These are phyloP conservation scores for Python bivittatus DNA, from an alignment of 2,113 vertebrate species.

Conservation along the genomic window DNA sequence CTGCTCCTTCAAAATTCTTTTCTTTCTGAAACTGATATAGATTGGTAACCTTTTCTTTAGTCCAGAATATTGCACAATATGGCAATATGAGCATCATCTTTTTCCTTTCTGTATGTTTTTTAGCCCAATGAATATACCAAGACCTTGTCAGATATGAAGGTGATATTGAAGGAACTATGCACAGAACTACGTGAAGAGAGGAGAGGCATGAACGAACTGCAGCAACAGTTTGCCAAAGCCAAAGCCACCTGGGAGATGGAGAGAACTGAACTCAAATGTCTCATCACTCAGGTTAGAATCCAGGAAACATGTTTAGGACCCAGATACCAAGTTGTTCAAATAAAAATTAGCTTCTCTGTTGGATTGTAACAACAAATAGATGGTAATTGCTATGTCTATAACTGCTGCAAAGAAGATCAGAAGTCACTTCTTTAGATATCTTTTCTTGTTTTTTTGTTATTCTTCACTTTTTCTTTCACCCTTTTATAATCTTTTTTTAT, in stretches of 20 bases:
- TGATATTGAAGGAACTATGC: conserved; percentile 90
- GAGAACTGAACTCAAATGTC: conserved; percentile 87
- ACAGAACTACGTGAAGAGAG: conserved; percentile 88
- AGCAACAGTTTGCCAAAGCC: conserved; percentile 95
- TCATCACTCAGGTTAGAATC: conserved; percentile 82
- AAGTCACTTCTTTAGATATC: not conserved
- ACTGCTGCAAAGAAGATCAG: not conserved
- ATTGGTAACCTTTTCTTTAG: not conserved
- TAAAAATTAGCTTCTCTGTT: not conserved
- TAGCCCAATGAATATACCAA: conserved; percentile 89
- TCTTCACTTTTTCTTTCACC: not conserved
- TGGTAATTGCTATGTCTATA: not conserved
- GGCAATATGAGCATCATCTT: not conserved
- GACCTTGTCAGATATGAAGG: conserved; percentile 90
- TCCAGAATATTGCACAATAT: not conserved
- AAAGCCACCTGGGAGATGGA: conserved; percentile 97
- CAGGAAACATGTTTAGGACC: fast-evolving
- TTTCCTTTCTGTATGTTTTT: not conserved
- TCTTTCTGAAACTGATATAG: not conserved
- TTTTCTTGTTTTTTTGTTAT: not conserved
- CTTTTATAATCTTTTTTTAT: not conserved
- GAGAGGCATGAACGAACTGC: conserved; percentile 88
- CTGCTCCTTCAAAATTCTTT: not conserved
- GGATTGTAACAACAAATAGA: not conserved
- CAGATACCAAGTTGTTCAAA: no score